phyloP scores from a whole-genome alignment of 1,140 invertebrate genomes.

The Lucilia sericata region DNA sequence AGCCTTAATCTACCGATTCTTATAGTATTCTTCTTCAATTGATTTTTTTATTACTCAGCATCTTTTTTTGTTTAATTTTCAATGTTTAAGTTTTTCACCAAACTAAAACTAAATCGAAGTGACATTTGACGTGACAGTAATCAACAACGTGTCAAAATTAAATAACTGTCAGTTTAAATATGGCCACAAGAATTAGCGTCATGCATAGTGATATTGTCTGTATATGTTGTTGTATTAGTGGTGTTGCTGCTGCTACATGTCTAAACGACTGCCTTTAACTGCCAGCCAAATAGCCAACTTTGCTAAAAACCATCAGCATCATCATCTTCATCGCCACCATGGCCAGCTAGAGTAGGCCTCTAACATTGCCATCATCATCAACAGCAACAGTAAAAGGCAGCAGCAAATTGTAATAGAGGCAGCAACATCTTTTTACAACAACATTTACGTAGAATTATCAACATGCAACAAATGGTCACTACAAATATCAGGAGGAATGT shows the following conservation, averaged over 20 bases:
- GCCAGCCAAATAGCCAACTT: background rate
- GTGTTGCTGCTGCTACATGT: conserved; percentile 5
- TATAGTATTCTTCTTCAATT: background rate
- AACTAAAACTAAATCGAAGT: conserved; percentile 45
- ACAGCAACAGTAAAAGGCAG: background rate
- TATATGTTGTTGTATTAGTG: background rate
- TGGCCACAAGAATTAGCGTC: conserved; percentile 45
- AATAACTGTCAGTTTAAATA: conserved; percentile 52
- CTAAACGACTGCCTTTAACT: background rate
- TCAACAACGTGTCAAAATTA: conserved; percentile 50
- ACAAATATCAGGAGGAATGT: conserved; percentile 35
- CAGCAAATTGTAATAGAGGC: background rate
- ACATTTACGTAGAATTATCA: background rate
- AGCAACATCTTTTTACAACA: background rate
- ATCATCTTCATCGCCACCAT: background rate
- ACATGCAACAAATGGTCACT: conserved; percentile 5
- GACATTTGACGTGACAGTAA: conserved; percentile 50
- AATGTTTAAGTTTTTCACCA: conserved; percentile 13
- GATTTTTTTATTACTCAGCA: background rate
- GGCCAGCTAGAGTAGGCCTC: no score
- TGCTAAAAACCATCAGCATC: background rate
- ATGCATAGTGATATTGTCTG: conserved; percentile 39
- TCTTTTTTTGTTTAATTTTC: background rate
- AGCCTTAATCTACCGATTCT: no score
- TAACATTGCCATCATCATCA: background rate